These are phyloP conservation scores for Agrochola circellaris DNA, from an alignment of 2,888 invertebrate genomes.

Conservation along the genomic window DNA sequence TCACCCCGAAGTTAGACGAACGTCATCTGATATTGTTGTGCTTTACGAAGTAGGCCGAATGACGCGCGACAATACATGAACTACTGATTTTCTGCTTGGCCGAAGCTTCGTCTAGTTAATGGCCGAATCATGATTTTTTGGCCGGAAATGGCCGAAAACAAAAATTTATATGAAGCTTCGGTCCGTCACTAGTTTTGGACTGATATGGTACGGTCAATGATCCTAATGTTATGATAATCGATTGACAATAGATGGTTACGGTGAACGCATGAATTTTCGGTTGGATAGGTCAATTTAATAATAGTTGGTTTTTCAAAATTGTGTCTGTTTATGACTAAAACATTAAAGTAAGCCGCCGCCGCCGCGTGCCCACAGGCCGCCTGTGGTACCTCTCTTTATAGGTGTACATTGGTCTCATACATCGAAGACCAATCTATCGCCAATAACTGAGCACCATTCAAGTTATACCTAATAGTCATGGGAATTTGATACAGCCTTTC, in stretches of 20 bases:
- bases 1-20: too few species aligned
- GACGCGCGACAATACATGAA: too few species aligned
- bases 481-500: not conserved
- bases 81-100: too few species aligned
- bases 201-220: slow-evolving; percentile 52
- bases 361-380: too few species aligned
- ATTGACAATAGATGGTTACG: slow-evolving; percentile 59
- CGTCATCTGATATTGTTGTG: too few species aligned
- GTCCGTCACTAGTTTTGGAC: slow-evolving; percentile 23
- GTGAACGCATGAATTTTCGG: not conserved
- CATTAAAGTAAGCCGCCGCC: too few species aligned
- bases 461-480: too few species aligned
- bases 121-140: too few species aligned
- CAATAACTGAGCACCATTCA: not conserved
- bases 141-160: too few species aligned
- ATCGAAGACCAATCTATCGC: not conserved
- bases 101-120: too few species aligned
- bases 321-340: not conserved
- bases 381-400: not conserved
- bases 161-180: too few species aligned
- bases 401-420: not conserved
- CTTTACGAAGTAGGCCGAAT: too few species aligned
- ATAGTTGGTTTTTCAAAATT: not conserved
- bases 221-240: slow-evolving; percentile 62
- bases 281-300: not conserved